Evolutionary conservation across 1,140 invertebrate genomes (phyloP), one percentile per base, ranked within the genome.

Genomic region (Phortica variegata): DNA sequence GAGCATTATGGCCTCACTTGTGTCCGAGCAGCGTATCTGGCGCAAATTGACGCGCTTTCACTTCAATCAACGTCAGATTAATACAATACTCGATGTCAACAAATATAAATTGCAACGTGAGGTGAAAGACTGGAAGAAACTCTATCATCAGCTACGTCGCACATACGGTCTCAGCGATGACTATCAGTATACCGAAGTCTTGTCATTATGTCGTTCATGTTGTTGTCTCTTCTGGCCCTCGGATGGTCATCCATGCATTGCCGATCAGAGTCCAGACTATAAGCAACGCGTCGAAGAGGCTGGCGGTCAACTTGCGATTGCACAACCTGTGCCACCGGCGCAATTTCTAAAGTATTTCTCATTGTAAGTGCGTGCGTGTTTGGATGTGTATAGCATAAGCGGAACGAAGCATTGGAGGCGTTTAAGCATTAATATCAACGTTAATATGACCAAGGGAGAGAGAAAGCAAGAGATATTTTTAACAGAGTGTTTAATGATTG

Each of bases 201-300:
- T 98, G 51, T 91, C 93, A 36, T 79, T 98, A 33, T 98, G 96
- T 77, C 85, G 90, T 50, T 91, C 95, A 75, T 98, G 96, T 77
- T 88, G 94, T 61, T 95, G 93, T 73, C 83, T 99, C 26, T 98
- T 97, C 75, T 99, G 96, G 96, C 87, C 94, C 59, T 91, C 89
- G 2, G 82, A 90, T 36, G 92, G 92, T 0, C 92, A 95, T 76
- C 91, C 91, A 0, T 95, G 91, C 73, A 89, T 93, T 53, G 87
- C 88, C 3, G 88, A 91, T 70, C 86, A 83, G 78, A 87, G 88
- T 73, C 88, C 87, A 0, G 86, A 89, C 58, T 91, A 87, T 76
- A 83, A 85, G 55, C 87, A 87, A 56, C 85, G 89, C 36, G 73
- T 90, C 31, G 84, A 87, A 65, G 84, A 89, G 65, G 87, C 89